Conservation (phyloP, 2,113 vertebrate species). For the Pedionomus torquatus region DNA sequence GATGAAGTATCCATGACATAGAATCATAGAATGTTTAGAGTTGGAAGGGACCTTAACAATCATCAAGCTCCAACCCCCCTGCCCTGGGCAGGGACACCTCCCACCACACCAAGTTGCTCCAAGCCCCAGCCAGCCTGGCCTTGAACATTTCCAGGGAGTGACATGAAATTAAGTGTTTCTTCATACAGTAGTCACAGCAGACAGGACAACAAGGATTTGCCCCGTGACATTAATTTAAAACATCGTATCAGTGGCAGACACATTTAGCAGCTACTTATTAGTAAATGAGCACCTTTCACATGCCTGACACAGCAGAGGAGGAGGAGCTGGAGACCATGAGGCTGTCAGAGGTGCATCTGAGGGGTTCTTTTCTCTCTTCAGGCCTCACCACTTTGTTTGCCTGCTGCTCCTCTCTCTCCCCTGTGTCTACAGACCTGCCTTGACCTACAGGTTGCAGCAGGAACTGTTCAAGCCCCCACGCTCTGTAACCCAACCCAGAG, state of each 20-base stretch:
- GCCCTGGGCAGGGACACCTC: no score
- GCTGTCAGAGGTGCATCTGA: background rate
- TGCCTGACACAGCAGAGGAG: background rate
- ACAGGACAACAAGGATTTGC: background rate
- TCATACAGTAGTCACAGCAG: background rate
- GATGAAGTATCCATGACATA: background rate
- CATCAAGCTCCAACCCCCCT: no score
- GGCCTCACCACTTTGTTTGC: background rate
- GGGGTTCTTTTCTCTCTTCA: background rate
- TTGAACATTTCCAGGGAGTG: no score
- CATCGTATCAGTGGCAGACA: background rate
- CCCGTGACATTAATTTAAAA: background rate
- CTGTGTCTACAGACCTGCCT: no score
- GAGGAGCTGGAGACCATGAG: background rate
- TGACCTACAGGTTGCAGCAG: background rate
- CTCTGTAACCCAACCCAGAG: background rate
- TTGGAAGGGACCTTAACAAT: no score
- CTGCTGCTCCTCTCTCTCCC: background rate
- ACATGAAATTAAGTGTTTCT: background rate
- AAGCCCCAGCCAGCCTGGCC: no score
- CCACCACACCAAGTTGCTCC: no score
- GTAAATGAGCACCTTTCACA: background rate
- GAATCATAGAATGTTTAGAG: no score
- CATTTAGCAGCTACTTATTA: background rate
- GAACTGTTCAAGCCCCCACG: rapidly evolving